Percentiles rank a stretch among this genome's conserved stretches.
Conservation (phyloP, 1,140 invertebrate species). For the Drosophila albomicans region DNA sequence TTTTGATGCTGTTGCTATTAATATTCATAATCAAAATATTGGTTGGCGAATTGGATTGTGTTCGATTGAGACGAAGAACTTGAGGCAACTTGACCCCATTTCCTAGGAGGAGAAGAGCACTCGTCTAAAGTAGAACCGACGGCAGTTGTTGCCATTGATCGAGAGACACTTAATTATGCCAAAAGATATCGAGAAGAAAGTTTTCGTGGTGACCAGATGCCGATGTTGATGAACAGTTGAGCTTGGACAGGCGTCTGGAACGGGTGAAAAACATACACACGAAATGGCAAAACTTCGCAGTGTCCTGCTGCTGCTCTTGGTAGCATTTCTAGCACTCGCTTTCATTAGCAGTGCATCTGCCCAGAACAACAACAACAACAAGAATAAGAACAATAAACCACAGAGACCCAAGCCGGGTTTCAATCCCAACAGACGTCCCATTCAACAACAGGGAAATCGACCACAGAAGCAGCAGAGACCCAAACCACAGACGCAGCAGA, state of each 20-base stretch:
- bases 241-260: conserved; percentile 33
- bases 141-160: conserved; percentile 51
- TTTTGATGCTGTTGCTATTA: conserved; percentile 31
- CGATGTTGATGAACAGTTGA: conserved; percentile 36
- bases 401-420: conserved; percentile 35
- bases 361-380: conserved; percentile 45
- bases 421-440: conserved; percentile 48
- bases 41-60: conserved; percentile 43
- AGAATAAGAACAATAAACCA: conserved; percentile 47
- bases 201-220: conserved; percentile 57
- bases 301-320: conserved; percentile 50
- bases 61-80: conserved; percentile 27
- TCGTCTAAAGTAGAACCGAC: conserved; percentile 60
- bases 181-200: conserved; percentile 48
- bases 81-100: conserved; percentile 70
- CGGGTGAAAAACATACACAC: conserved; percentile 8
- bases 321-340: conserved; percentile 51
- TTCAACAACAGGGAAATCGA: conserved; percentile 31
- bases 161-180: conserved; percentile 57
- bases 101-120: conserved; percentile 18
- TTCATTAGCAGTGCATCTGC: conserved; percentile 38
- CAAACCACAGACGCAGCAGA: conserved; percentile 10
- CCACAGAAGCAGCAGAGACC: conserved; percentile 43
- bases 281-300: conserved; percentile 54
- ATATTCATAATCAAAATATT: conserved; percentile 57